Base-by-base conservation (phyloP, 2,888 invertebrate species). In the Dromius quadrimaculatus region DNA sequence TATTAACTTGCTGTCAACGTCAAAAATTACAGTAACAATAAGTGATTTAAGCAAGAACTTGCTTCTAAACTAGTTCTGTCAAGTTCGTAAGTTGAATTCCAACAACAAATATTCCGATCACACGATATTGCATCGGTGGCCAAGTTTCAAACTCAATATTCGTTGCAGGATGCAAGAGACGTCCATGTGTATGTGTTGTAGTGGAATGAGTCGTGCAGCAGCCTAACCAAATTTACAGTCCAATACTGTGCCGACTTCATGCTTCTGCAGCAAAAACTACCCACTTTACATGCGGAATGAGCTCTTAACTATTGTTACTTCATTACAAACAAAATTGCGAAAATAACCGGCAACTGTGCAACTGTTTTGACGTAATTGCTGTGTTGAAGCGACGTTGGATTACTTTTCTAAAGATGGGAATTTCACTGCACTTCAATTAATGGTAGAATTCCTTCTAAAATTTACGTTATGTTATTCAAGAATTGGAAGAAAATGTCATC, bases 61-160 rank as follows among this genome's bases (percentile, higher is more conserved):
- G 47, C 11, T 11, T 23, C 22, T 50, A 50, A 50, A 50, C 47
- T 50, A 50, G 1, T 50, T 11, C 32, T 64, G 47, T 8, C 59
- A 38, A 64, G 64, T 47, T 63, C 45, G 45, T n/a, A 34, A 64
- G 45, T 64, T 45, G 45, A 32, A 32, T 47, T 34, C 32, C 34
- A 32, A 47, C 28, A 64, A 20, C 45, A 64, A 50, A 64, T 64
- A 64, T 64, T 64, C 64, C 64, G 64, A 64, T 64, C 64, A 47
- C 64, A 64, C 28, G 47, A 64, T 64, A 64, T 64, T 64, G 47
- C 45, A 34, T 45, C 47, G 19, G 32, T 19, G 47, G 64, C 64
- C 64, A 64, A 64, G 47, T 64, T 64, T 64, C 32, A 64, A 64
- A 64, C 47, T 64, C 64, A 45, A 64, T 59, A 59, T 59, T 59